phyloP scores from a whole-genome alignment of 37 sponge, comb jelly and placozoan genomes.

The Beroe forskalii region DNA sequence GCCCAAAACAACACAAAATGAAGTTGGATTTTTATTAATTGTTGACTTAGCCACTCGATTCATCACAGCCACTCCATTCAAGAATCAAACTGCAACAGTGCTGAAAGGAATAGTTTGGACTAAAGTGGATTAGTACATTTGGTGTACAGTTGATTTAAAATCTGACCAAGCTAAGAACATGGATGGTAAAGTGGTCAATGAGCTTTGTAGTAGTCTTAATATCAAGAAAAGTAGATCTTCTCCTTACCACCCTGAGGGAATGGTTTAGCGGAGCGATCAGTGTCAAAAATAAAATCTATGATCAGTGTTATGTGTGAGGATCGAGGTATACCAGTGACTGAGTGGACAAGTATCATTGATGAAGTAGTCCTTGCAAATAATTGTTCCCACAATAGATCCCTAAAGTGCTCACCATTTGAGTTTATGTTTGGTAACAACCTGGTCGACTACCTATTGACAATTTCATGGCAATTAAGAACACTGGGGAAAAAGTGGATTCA shows the following conservation, averaged over 20 bases:
- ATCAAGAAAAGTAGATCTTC: background rate
- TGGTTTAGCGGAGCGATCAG: background rate
- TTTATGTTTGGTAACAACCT: background rate
- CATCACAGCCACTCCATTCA: background rate
- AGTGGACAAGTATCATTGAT: background rate
- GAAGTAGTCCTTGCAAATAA: background rate
- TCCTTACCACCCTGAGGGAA: background rate
- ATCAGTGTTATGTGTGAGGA: background rate
- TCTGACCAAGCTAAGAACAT: background rate
- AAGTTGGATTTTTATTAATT: background rate
- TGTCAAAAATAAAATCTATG: background rate
- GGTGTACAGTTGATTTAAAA: background rate
- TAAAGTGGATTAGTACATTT: background rate
- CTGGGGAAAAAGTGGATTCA: background rate
- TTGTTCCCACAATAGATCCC: background rate
- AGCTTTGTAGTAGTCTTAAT: background rate
- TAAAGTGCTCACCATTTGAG: background rate
- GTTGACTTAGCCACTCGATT: background rate
- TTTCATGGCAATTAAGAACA: background rate
- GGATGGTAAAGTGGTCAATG: background rate
- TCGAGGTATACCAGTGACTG: background rate
- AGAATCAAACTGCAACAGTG: background rate
- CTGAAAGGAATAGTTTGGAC: background rate
- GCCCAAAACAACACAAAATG: background rate
- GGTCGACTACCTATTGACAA: background rate